Conservation (phyloP, 2,888 invertebrate species). For the Chalcosyrphus nemorum region DNA sequence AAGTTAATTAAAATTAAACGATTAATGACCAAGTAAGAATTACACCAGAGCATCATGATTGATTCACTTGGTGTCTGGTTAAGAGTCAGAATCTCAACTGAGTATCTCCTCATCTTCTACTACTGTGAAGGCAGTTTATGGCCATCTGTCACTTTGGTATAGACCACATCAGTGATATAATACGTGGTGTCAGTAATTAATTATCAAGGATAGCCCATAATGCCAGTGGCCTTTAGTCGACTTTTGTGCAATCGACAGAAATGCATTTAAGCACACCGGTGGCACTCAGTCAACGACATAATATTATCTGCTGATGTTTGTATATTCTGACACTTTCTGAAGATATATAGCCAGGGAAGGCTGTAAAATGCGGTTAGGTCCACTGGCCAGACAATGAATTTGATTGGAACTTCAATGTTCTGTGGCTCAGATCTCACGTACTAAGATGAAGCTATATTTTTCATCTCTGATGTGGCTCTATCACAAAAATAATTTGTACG, state of each 20-base stretch:
- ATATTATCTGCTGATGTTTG: slow-evolving; percentile 33
- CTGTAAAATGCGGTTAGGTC: too few species aligned
- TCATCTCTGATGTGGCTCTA: too few species aligned
- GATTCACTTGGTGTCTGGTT: slow-evolving; percentile 10
- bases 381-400: too few species aligned
- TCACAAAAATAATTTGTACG: too few species aligned
- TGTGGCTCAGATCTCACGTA: too few species aligned
- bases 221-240: slow-evolving; percentile 34
- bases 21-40: slow-evolving; percentile 38
- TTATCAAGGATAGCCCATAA: slow-evolving; percentile 54
- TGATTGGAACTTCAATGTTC: too few species aligned
- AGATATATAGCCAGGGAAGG: not conserved
- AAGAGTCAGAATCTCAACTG: not conserved
- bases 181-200: slow-evolving; percentile 55
- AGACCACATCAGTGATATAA: slow-evolving; percentile 43
- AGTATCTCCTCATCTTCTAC: too few species aligned
- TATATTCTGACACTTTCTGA: slow-evolving; percentile 14
- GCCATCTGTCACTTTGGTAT: slow-evolving; percentile 12
- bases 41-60: slow-evolving; percentile 24
- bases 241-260: slow-evolving; percentile 17
- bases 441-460: too few species aligned
- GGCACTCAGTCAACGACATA: slow-evolving; percentile 15
- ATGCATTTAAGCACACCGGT: slow-evolving; percentile 38
- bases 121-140: not conserved
- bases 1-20: slow-evolving; percentile 64